These are phyloP conservation scores for Microcebus griseorufus DNA, from an alignment of 2,113 vertebrate species.

Conservation along the genomic window DNA sequence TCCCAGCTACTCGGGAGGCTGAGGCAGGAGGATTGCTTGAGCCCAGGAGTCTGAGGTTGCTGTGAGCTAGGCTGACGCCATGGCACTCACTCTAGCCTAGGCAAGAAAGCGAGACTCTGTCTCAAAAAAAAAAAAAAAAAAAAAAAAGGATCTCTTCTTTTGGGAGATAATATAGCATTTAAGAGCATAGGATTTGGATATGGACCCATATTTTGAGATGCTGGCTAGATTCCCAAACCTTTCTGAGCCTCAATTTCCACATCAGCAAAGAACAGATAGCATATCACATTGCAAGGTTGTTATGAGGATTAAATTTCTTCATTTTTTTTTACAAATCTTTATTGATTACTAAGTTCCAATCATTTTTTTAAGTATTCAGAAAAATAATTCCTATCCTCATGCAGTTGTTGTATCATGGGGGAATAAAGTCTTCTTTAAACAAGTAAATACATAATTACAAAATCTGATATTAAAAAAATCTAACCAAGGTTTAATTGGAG, in stretches of 20 bases:
- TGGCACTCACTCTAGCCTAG: no score
- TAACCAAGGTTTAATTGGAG: neutral
- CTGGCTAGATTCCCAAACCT: neutral
- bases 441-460: neutral
- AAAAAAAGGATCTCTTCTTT: neutral
- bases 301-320: neutral
- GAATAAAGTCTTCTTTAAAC: neutral
- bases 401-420: neutral
- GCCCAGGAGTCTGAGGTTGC: no score
- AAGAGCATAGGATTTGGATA: neutral
- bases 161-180: neutral
- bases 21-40: no score
- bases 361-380: neutral
- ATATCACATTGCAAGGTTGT: neutral
- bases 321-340: conserved; percentile 5
- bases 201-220: neutral
- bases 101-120: no score
- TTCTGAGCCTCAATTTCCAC: conserved; percentile 9
- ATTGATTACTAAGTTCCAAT: neutral
- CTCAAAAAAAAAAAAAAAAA: no score
- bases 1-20: no score
- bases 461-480: neutral
- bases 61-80: no score
- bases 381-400: neutral
- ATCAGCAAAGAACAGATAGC: neutral